Percentiles rank a stretch among this genome's conserved stretches.
Conservation (phyloP, 2,888 invertebrate genomes). For the Leucoma salicis region DNA sequence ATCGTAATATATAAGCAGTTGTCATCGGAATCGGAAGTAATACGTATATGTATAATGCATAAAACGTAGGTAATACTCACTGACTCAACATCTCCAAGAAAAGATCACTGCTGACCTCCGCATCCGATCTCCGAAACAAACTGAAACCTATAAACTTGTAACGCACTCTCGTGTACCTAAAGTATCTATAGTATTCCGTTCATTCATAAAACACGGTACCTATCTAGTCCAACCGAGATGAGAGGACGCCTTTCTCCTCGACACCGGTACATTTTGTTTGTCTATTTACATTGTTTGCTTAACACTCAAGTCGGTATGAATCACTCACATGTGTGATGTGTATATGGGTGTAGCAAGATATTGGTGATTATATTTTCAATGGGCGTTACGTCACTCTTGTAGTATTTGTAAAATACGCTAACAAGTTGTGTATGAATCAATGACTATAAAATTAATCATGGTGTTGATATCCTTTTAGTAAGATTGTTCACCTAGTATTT, state of each 20-base stretch:
- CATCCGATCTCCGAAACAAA: constrained; percentile 37
- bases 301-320: constrained; percentile 40
- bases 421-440: constrained; percentile 41
- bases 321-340: constrained; percentile 45
- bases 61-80: constrained; percentile 27
- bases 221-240: constrained; percentile 50
- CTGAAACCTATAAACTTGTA: constrained; percentile 34
- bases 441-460: constrained; percentile 22
- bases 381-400: constrained; percentile 54
- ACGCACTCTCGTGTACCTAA: constrained; percentile 35
- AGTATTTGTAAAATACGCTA: constrained; percentile 50
- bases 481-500: not conserved
- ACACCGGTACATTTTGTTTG: constrained; percentile 39
- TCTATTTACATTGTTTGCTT: constrained; percentile 52
- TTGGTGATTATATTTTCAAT: constrained; percentile 60
- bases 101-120: constrained; percentile 41
- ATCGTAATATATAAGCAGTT: constrained; percentile 35
- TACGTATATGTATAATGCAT: constrained; percentile 29
- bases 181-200: constrained; percentile 43
- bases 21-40: constrained; percentile 56
- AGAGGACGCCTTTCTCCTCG: constrained; percentile 40
- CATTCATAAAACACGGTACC: constrained; percentile 62
- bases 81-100: constrained; percentile 46
- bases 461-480: constrained; percentile 21
- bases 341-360: constrained; percentile 39